Conservation (phyloP, 2,113 vertebrate genomes). For the Rhynchopsitta pachyrhyncha region DNA sequence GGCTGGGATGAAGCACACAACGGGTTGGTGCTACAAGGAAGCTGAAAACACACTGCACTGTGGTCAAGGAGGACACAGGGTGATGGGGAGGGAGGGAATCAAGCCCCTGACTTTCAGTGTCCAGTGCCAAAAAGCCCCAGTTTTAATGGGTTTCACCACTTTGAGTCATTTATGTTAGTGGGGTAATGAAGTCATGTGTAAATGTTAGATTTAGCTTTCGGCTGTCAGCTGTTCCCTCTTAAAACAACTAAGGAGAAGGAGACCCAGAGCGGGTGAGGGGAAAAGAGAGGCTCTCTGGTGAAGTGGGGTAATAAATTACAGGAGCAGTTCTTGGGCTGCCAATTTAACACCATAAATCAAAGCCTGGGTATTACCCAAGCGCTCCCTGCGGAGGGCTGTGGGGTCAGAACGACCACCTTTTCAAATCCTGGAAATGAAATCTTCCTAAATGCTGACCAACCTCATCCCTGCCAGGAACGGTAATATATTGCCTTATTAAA, state of each 20-base stretch:
- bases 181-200: constrained; percentile 52
- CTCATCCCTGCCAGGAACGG: neutral
- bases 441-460: constrained; percentile 69
- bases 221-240: constrained; percentile 52
- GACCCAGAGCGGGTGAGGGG: neutral
- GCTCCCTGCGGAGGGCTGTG: constrained; percentile 40
- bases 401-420: constrained; percentile 67
- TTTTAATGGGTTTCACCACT: neutral
- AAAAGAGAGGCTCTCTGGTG: constrained; percentile 36
- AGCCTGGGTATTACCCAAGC: constrained; percentile 73
- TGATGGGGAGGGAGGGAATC: neutral
- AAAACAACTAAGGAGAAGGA: constrained; percentile 15
- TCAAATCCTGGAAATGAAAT: constrained; percentile 76
- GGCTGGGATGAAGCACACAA: neutral
- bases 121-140: neutral
- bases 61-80: neutral
- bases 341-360: constrained; percentile 82
- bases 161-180: constrained; percentile 29
- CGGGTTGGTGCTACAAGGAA: neutral
- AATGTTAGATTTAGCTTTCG: constrained; percentile 59
- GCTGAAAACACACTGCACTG: neutral
- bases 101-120: neutral
- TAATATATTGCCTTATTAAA: constrained; percentile 45
- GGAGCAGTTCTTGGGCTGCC: constrained; percentile 74
- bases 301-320: constrained; percentile 77